Conservation (phyloP, 1,140 invertebrate genomes). For the Euglossa dilemma region DNA sequence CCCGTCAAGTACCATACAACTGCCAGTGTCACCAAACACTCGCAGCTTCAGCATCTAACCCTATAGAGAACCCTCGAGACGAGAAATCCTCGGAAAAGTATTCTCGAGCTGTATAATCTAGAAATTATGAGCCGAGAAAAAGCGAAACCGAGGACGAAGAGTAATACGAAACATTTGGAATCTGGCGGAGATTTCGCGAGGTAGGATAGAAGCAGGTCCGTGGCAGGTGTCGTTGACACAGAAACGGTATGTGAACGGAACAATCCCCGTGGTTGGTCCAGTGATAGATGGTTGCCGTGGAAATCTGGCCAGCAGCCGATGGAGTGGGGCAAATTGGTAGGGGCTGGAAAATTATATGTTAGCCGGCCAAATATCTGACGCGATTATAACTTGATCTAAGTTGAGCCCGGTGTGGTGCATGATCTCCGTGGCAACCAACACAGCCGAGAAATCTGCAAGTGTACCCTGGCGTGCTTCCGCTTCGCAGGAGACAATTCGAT, state of each 20-base stretch:
- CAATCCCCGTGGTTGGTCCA: not conserved
- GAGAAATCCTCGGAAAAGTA: too few species aligned
- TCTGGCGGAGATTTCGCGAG: not conserved
- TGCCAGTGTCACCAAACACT: too few species aligned
- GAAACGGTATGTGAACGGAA: not conserved
- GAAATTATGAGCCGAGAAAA: too few species aligned
- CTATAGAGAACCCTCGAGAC: too few species aligned
- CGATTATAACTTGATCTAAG: constrained; percentile 56
- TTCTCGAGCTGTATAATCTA: too few species aligned
- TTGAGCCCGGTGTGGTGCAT: constrained; percentile 14
- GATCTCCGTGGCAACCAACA: constrained; percentile 43
- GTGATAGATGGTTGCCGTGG: constrained; percentile 26
- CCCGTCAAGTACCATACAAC: too few species aligned
- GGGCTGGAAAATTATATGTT: constrained; percentile 49
- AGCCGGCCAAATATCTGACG: constrained; percentile 42
- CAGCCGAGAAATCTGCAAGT: constrained; percentile 35
- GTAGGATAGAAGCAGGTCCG: not conserved
- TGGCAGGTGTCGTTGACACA: constrained; percentile 8
- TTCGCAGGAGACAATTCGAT: constrained; percentile 37
- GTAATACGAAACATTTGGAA: not conserved
- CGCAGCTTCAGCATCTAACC: too few species aligned
- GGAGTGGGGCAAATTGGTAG: not conserved
- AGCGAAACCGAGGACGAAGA: not conserved
- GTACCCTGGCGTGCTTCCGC: constrained; percentile 14
- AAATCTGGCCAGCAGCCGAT: constrained; percentile 16